Percentiles rank a stretch among this genome's conserved stretches.
Evolutionary conservation across 2,797 vertebrate species (phyloP).

Genomic region (Coracias cyanogaster): DNA sequence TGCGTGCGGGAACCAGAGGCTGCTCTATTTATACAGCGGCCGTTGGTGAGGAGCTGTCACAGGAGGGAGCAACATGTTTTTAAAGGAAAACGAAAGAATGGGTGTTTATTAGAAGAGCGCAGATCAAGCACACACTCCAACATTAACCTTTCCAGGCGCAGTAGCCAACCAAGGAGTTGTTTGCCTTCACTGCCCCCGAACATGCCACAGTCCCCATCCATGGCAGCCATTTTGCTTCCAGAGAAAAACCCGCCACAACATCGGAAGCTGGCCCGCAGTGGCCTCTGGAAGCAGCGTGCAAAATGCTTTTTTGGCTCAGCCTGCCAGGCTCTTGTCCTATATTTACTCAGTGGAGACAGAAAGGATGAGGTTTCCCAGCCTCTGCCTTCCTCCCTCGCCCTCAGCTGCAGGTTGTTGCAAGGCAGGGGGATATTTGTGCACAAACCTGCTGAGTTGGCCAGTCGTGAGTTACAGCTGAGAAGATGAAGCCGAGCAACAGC

Average conservation of each 20-base stretch:
- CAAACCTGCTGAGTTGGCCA: neutral
- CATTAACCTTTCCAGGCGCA: neutral
- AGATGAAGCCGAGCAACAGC: neutral
- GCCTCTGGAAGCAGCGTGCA: neutral
- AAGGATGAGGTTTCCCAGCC: neutral
- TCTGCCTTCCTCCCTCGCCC: neutral
- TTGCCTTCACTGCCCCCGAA: neutral
- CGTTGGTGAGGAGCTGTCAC: neutral
- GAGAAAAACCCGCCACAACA: neutral
- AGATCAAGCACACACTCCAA: neutral
- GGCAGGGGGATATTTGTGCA: neutral
- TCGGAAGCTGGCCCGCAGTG: neutral
- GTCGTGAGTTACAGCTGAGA: neutral
- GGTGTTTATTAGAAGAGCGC: neutral
- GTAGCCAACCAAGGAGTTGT: neutral
- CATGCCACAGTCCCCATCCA: neutral
- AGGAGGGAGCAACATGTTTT: neutral
- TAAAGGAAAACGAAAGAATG: neutral
- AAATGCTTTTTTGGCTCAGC: neutral
- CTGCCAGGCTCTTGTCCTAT: neutral
- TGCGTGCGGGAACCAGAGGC: neutral
- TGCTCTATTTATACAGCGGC: neutral
- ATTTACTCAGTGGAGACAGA: neutral
- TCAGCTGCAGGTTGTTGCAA: neutral
- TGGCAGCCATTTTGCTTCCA: neutral